A percentile compares a stretch with the other conserved stretches of the same genome.
These are phyloP conservation scores for Lipotes vexillifer DNA, from an alignment of 2,113 vertebrate species.

Conservation along the genomic window DNA sequence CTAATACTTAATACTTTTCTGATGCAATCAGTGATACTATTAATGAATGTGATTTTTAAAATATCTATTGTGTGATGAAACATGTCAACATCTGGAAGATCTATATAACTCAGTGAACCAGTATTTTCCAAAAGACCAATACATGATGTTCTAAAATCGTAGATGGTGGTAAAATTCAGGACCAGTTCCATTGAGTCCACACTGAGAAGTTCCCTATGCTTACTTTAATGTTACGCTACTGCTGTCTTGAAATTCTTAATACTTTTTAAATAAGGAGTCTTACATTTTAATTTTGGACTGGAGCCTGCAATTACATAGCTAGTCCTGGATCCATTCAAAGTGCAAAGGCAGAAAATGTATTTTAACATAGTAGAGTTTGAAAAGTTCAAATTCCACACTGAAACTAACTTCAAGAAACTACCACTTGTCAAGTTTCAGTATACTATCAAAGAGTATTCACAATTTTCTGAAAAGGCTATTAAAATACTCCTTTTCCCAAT, in stretches of 20 bases:
- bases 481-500: not conserved
- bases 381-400: constrained; percentile 17
- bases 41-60: not conserved
- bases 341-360: not conserved
- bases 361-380: not conserved
- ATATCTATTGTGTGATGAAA: not conserved
- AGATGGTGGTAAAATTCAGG: not conserved
- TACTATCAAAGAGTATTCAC: not conserved
- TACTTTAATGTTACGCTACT: not conserved
- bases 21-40: not conserved
- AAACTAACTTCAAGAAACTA: not conserved
- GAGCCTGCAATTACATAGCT: not conserved
- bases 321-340: not conserved
- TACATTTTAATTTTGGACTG: not conserved
- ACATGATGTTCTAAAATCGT: not conserved
- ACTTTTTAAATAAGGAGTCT: not conserved
- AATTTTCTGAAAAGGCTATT: constrained; percentile 1
- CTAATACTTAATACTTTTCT: not conserved
- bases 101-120: not conserved
- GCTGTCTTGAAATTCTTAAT: not conserved
- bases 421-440: not conserved
- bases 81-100: not conserved
- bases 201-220: not conserved
- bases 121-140: not conserved
- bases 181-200: not conserved